Base-by-base conservation (phyloP, 1,140 invertebrate genomes). In the Cherax destructor region DNA sequence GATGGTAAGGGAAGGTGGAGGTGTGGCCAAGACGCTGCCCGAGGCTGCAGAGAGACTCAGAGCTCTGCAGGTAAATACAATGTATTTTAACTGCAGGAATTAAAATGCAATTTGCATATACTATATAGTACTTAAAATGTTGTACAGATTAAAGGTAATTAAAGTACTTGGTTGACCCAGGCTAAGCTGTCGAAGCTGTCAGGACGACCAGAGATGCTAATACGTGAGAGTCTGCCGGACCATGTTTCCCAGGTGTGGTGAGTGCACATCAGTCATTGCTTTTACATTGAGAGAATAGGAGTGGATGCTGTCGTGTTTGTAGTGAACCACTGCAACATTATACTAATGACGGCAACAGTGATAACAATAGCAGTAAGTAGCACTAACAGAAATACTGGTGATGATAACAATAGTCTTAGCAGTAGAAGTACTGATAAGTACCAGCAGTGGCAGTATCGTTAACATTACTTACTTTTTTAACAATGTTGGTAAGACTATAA, bases 31-130 rank as follows among this genome's bases (percentile, higher is more conserved):
- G 5, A 49, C 80, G 10, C 61, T 83, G 30, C 18, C 56, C 47
- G 80, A 83, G 56, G 80, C 80, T 30, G 52, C 24, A 30, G 21
- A 83, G 21, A 59, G 80, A 18, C 56, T 83, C 10, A n/a, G 13
- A 47, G 30, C 52, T 30, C 18, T 83, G 5, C 52, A 61, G 80
- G 80, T 83, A 30, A 83, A 9, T 0, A 16, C 16, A 9, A 9
- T 59, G 16, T 3, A 59, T 1, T 59, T 41, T 41, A 41, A 41
- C 30, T 0, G 30, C 30, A 41, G 30, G 30, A 41, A 41, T 41
- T 41, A 41, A 41, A 41, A 41, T 41, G 30, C 30, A 41, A 41
- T 41, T 41, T 41, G 30, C 30, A 41, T 41, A 41, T 41, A n/a
- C n/a, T n/a, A 41, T 41, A 41, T 41, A 41, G 30, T 2, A 59